These are phyloP conservation scores for Drosophila putrida DNA, from an alignment of 2,888 invertebrate genomes.

Conservation along the genomic window DNA sequence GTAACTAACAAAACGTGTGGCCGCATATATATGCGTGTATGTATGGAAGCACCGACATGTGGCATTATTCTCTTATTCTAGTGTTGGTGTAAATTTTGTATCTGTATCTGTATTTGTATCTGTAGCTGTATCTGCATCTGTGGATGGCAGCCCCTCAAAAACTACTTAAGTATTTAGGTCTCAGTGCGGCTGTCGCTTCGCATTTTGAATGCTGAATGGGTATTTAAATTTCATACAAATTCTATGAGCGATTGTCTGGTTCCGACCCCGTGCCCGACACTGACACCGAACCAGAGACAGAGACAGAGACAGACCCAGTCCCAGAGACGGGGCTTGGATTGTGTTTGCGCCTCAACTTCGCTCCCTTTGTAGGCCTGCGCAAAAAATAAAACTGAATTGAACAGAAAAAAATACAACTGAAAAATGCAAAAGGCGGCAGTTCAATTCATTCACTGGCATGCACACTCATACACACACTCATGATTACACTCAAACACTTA, in stretches of 20 bases:
- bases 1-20: slow-evolving; percentile 76
- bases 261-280: slow-evolving; percentile 25
- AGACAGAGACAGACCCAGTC: not conserved
- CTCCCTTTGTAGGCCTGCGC: slow-evolving; percentile 55
- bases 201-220: slow-evolving; percentile 82
- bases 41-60: slow-evolving; percentile 66
- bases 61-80: slow-evolving; percentile 34
- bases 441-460: slow-evolving; percentile 64
- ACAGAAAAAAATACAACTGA: slow-evolving; percentile 53
- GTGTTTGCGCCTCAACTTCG: slow-evolving; percentile 44
- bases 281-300: not conserved
- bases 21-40: slow-evolving; percentile 48
- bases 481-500: not conserved
- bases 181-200: slow-evolving; percentile 78
- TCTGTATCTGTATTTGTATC: slow-evolving; percentile 22
- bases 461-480: slow-evolving; percentile 21
- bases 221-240: slow-evolving; percentile 83
- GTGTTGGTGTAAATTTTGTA: slow-evolving; percentile 30
- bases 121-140: slow-evolving; percentile 37
- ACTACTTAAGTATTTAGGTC: slow-evolving; percentile 82
- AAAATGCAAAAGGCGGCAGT: slow-evolving; percentile 75
- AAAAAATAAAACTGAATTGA: slow-evolving; percentile 36
- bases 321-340: slow-evolving; percentile 36
- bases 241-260: slow-evolving; percentile 70
- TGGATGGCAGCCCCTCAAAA: slow-evolving; percentile 67